These are phyloP conservation scores for Aphidius ervi DNA, from an alignment of 1,140 invertebrate species.

Conservation along the genomic window DNA sequence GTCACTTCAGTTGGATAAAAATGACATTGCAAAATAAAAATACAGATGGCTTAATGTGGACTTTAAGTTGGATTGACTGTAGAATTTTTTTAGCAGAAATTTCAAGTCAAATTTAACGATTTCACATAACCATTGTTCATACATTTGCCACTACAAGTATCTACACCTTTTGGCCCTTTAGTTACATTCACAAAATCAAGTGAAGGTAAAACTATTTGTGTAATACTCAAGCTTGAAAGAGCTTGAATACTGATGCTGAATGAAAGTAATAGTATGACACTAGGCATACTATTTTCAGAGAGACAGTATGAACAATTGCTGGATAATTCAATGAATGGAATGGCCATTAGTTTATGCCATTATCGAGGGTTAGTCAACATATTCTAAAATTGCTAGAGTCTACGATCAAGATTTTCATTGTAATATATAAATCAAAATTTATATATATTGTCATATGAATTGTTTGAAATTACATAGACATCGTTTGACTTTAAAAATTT, in stretches of 20 bases:
- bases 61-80: too few relatives aligned
- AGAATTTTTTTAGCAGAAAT: constrained; percentile 21
- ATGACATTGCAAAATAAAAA: too few relatives aligned
- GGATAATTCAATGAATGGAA: constrained; percentile 35
- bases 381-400: neutral
- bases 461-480: neutral
- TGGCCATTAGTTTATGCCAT: constrained; percentile 30
- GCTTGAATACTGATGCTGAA: constrained; percentile 4
- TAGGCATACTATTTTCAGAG: too few relatives aligned
- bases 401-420: neutral
- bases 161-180: too few relatives aligned
- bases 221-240: neutral
- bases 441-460: neutral
- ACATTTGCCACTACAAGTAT: too few relatives aligned
- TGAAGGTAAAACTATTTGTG: constrained; percentile 22
- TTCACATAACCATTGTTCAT: constrained; percentile 19
- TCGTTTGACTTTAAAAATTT: neutral
- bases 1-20: too few relatives aligned
- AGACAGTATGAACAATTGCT: constrained; percentile 21
- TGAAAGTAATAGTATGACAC: neutral
- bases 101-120: constrained; percentile 34
- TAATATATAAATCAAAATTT: neutral
- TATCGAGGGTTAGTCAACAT: constrained; percentile 22
- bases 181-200: constrained; percentile 16
- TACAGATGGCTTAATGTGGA: too few relatives aligned